A percentile compares a stretch with the other conserved stretches of the same genome.
Conservation (phyloP, 2,113 vertebrate species). For the Macrotis lagotis region DNA sequence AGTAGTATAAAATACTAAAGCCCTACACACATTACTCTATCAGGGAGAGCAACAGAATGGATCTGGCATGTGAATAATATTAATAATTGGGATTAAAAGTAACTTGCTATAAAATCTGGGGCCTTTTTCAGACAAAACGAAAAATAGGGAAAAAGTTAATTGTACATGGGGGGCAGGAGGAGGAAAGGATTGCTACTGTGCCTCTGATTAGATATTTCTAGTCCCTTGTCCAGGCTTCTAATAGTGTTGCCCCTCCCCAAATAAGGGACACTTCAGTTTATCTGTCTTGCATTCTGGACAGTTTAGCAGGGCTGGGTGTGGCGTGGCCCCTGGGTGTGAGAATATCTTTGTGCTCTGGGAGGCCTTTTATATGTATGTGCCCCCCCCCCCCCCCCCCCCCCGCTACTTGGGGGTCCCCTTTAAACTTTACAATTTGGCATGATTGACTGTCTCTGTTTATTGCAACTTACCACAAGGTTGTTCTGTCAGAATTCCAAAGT, state of each 20-base stretch:
- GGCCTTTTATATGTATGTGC: not conserved
- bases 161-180: fast-evolving
- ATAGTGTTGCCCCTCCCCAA: constrained; percentile 21
- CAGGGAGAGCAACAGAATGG: not conserved
- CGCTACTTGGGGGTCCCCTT: not conserved
- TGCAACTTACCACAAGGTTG: not conserved
- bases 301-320: constrained; percentile 60
- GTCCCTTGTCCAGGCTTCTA: constrained; percentile 15
- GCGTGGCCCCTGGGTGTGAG: not conserved
- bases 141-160: not conserved
- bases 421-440: not conserved
- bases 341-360: constrained; percentile 29
- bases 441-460: constrained; percentile 39
- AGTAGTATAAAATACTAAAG: not conserved
- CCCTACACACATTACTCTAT: not conserved
- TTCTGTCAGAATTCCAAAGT: not conserved
- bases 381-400: not conserved
- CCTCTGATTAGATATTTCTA: not conserved
- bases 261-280: constrained; percentile 33
- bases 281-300: constrained; percentile 23
- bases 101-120: not conserved
- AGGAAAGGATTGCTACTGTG: not conserved
- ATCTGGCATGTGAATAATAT: not conserved
- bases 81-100: not conserved
- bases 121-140: not conserved